Evolutionary conservation across 2,113 vertebrate genomes (phyloP), one percentile per base, ranked within the genome.

Genomic region (Uropsilus gracilis): DNA sequence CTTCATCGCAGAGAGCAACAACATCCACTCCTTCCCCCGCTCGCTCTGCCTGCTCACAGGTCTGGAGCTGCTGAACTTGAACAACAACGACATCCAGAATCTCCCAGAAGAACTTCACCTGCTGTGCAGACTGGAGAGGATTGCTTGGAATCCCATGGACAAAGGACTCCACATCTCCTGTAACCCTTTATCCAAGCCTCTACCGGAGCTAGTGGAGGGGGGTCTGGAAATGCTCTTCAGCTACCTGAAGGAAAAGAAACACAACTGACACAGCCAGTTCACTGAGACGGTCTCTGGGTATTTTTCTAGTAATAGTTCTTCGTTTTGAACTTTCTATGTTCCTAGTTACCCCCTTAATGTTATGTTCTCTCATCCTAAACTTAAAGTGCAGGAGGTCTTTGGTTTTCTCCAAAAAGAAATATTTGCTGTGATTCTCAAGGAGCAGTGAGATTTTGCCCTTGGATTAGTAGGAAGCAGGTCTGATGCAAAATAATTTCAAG

Each of bases 111-210:
- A 99, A 46, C 98, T 99, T 96, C 99, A 99, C 96, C 97, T 98
- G 91, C 98, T 99, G 84, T 97, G 34, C 24, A 94, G 98, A 20
- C 98, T 99, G 69, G 85, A 97, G 44, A 99, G 98, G 97, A 97
- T 99, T 0, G 99, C 99, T 0, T 99, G 99, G 98, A 99, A 99
- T 96, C 99, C 99, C 0, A 97, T 99, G 97, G 99, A 99, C 97
- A 99, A 99, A 92, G 99, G 99, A 16, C 98, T 99, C 18, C 99
- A 99, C 94, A 98, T 99, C 8, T 96, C 98, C 42, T 98, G 99
- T 64, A 99, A 99, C 95, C 99, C 99, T 5, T 96, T 99, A 34
- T 91, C 99, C 39, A 99, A 99, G 87, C 99, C 99, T 8, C 98
- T 99, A 87, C 98, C 99, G 0, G 99, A 99, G 97, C 97, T 99